Percentiles rank a stretch among this genome's conserved stretches.
Evolutionary conservation across 1,140 invertebrate species (phyloP).

Genomic region (Drosophila erecta): DNA sequence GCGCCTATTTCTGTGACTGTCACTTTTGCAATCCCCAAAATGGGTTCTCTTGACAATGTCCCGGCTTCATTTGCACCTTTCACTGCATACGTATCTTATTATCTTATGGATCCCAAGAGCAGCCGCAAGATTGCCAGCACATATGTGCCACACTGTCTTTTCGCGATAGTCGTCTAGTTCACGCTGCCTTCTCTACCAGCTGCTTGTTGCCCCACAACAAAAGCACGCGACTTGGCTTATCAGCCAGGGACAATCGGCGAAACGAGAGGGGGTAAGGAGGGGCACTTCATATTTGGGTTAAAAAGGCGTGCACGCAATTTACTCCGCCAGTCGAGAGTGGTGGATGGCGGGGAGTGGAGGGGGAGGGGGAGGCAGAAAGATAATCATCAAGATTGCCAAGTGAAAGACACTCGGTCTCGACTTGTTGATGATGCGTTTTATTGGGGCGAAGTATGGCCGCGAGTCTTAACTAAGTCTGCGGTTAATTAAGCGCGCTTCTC

Average conservation of each 20-base stretch:
- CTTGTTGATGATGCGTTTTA: constrained; percentile 63
- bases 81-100: too few species aligned
- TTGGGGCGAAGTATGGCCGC: constrained; percentile 32
- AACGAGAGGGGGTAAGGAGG: constrained; percentile 7
- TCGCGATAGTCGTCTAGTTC: constrained; percentile 10
- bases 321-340: constrained; percentile 29
- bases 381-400: constrained; percentile 41
- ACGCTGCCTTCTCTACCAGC: constrained; percentile 22
- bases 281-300: constrained; percentile 69
- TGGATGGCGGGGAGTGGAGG: neutral
- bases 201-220: constrained; percentile 40
- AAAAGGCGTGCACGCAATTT: constrained; percentile 78
- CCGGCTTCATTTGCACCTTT: too few species aligned
- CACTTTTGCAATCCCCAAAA: too few species aligned
- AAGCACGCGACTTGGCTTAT: constrained; percentile 60
- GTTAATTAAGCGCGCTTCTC: constrained; percentile 48
- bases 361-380: constrained; percentile 3
- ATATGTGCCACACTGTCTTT: neutral
- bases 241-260: constrained; percentile 54
- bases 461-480: constrained; percentile 1
- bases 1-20: too few species aligned
- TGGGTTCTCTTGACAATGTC: too few species aligned
- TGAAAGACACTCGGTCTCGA: constrained; percentile 16
- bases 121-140: too few species aligned
- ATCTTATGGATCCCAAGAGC: too few species aligned